phyloP scores from a whole-genome alignment of 1,140 invertebrate species.

The Pseudobourletiella spinata region DNA sequence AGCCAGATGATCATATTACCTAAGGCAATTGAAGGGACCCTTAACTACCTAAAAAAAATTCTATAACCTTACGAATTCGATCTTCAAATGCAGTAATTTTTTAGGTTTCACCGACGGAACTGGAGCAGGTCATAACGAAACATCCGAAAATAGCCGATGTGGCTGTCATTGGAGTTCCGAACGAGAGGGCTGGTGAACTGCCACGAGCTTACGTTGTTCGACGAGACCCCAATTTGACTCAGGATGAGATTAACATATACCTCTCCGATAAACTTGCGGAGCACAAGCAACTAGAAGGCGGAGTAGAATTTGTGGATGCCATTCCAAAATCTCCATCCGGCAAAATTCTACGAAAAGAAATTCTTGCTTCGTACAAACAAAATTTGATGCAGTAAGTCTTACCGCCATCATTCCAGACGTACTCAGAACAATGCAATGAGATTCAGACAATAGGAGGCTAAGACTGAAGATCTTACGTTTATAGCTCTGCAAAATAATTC shows the following conservation, averaged over 20 bases:
- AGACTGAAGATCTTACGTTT: too few species aligned
- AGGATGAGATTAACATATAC: conserved; percentile 50
- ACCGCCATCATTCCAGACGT: background rate
- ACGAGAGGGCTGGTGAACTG: conserved; percentile 44
- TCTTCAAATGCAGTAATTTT: too few species aligned
- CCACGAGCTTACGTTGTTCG: conserved; percentile 56
- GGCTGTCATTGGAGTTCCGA: conserved; percentile 48
- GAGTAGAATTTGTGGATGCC: conserved; percentile 16
- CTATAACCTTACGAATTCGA: too few species aligned
- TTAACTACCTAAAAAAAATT: too few species aligned
- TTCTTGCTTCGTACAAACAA: background rate
- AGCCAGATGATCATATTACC: too few species aligned
- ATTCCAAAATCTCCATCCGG: conserved; percentile 17
- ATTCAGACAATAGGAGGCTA: too few species aligned
- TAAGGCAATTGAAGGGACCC: too few species aligned
- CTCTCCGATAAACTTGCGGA: conserved; percentile 51
- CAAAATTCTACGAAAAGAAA: conserved; percentile 20
- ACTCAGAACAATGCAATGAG: background rate
- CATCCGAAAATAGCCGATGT: too few species aligned
- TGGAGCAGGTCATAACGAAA: too few species aligned
- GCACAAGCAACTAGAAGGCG: conserved; percentile 58
- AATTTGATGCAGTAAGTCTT: too few species aligned
- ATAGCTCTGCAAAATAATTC: too few species aligned
- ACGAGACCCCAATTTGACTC: conserved; percentile 44
- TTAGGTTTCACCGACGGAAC: too few species aligned